Evolutionary conservation across 2,113 vertebrate genomes (phyloP).

Genomic region (Scolopax mira): DNA sequence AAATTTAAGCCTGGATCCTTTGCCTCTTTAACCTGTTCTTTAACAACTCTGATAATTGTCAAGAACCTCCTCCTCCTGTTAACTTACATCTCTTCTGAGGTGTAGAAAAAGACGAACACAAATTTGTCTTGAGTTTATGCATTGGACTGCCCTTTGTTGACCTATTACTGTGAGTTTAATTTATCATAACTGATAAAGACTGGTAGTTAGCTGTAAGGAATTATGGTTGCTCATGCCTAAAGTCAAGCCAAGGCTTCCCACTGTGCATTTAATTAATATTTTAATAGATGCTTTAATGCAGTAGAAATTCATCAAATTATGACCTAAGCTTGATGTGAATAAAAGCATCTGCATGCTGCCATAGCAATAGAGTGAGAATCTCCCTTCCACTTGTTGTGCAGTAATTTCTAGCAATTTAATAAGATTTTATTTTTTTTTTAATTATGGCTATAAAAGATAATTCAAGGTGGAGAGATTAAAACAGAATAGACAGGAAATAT

Average conservation of each 20-base stretch:
- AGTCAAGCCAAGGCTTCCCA: neutral
- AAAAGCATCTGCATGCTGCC: neutral
- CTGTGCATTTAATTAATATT: conserved; percentile 27
- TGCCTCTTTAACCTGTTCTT: neutral
- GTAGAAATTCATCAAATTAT: neutral
- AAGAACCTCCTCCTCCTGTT: neutral
- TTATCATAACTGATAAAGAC: neutral
- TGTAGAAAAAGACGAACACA: neutral
- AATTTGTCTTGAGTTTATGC: neutral
- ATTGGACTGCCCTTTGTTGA: neutral
- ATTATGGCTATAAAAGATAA: neutral
- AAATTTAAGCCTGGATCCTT: neutral
- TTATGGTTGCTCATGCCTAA: neutral
- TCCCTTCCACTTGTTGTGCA: neutral
- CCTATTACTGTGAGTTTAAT: neutral
- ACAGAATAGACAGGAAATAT: neutral
- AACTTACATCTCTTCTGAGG: neutral
- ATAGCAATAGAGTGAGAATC: neutral
- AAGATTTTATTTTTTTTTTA: neutral
- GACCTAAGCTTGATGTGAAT: neutral
- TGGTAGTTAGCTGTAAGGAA: neutral
- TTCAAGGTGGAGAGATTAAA: neutral
- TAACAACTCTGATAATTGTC: neutral
- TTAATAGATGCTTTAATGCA: neutral
- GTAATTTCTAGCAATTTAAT: neutral